Evolutionary conservation across 2,797 vertebrate genomes (phyloP).

Genomic region (Tenualosa thibaudeaui): DNA sequence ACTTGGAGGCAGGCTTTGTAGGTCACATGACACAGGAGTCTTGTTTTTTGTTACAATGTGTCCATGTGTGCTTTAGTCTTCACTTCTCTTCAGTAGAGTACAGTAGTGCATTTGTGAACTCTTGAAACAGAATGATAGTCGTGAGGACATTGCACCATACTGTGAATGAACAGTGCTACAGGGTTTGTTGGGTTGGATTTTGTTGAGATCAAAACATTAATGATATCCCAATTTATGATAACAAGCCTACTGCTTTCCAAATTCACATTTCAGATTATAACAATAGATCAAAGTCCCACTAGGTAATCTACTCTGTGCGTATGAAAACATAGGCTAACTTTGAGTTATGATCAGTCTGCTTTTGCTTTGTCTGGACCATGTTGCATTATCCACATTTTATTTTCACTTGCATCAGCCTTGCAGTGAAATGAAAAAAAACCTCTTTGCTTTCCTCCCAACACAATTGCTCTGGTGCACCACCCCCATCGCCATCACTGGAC

Average conservation of each 20-base stretch:
- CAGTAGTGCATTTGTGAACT: neutral
- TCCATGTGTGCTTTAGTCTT: neutral
- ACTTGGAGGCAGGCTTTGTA: neutral
- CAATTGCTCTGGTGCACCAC: neutral
- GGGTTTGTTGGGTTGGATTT: constrained; percentile 31
- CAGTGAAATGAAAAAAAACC: neutral
- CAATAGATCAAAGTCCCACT: no score
- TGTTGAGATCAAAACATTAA: neutral
- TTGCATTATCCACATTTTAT: constrained; percentile 39
- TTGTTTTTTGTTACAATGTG: neutral
- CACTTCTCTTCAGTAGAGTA: neutral
- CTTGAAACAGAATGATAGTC: neutral
- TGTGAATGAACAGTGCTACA: constrained; percentile 74
- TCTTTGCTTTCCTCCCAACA: neutral
- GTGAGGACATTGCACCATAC: constrained; percentile 66
- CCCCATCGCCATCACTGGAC: neutral
- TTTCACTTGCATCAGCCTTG: neutral
- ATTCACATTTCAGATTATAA: neutral
- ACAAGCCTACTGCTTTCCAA: neutral
- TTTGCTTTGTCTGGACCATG: constrained; percentile 2
- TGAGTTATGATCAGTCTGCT: neutral
- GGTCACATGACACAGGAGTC: neutral
- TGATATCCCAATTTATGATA: neutral
- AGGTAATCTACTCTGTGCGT: neutral
- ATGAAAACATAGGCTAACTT: neutral